Base-by-base conservation (phyloP, 2,113 vertebrate species). In the Otocyon megalotis region DNA sequence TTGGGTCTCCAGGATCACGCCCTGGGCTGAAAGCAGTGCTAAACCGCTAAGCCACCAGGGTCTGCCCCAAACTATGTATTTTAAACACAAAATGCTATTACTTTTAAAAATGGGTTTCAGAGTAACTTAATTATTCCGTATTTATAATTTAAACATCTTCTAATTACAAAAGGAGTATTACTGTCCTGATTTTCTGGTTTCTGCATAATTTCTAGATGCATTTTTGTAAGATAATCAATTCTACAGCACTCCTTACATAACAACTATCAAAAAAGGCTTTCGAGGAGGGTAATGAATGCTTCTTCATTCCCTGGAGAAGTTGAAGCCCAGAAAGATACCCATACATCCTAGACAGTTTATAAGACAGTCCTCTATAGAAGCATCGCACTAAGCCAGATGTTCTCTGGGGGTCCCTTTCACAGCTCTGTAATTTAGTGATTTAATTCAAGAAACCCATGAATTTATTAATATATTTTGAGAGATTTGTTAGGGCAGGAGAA, bases 401-500 rank as follows among this genome's bases (percentile, higher is more conserved):
- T 96, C 93, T 96, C 88, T 26, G 15, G 37, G 67, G 37, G 22
- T 67, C 30, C 58, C 90, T 93, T 94, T 90, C 84, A 95, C 12
- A 71, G 93, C 26, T 74, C 71, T 19, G 54, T 76, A 94, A 97
- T 92, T 97, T 95, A 96, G 81, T 94, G 67, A 96, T 94, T 95
- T 96, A 96, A 86, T 96, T 84, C 3, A 90, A 97, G 86, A 97
- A 97, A 96, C 28, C 35, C 32, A 96, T 93, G 69, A 97, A 94
- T 94, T 98, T 92, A 98, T 96, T 96, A 97, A 97, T 91, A 94
- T 85, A 97, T 88, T 92, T 94, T 79, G 50, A 93, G 87, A 98
- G 74, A 1, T 92, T 69, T 94, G 53, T 74, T 96, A 85, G 80
- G 88, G 81, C 91, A 98, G 90, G 17, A 83, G 76, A 19, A 1